Evolutionary conservation across 2,113 vertebrate genomes (phyloP).

Genomic region (Eulemur macaco): DNA sequence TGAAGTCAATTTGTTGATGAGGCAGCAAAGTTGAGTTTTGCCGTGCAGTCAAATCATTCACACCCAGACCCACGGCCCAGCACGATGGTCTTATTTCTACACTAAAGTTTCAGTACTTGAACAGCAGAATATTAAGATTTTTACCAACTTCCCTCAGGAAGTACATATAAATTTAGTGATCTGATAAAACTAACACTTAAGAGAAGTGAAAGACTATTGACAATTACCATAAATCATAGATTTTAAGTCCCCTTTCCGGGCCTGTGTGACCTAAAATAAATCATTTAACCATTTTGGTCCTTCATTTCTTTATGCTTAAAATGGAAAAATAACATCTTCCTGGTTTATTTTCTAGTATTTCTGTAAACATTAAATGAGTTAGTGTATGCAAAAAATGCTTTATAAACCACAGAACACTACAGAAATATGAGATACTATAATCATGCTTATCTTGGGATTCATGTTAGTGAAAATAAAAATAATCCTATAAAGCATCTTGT

Average conservation of each 20-base stretch:
- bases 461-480: constrained; percentile 28
- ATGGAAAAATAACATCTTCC: neutral
- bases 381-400: neutral
- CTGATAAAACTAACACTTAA: neutral
- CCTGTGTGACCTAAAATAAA: neutral
- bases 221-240: neutral
- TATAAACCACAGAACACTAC: neutral
- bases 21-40: neutral
- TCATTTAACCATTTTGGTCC: neutral
- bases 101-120: neutral
- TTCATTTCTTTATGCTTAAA: constrained; percentile 5
- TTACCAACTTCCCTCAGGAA: constrained; percentile 4
- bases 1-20: constrained; percentile 33
- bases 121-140: constrained; percentile 36
- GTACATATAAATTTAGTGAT: neutral
- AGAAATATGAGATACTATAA: neutral
- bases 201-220: neutral
- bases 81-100: neutral
- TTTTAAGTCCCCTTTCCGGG: neutral
- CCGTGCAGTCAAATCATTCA: neutral
- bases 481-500: neutral
- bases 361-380: neutral
- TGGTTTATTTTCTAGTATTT: neutral
- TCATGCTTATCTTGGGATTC: neutral
- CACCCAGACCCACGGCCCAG: neutral